phyloP scores from a whole-genome alignment of 2,888 invertebrate genomes.

The Hypselothyrea guttata region DNA sequence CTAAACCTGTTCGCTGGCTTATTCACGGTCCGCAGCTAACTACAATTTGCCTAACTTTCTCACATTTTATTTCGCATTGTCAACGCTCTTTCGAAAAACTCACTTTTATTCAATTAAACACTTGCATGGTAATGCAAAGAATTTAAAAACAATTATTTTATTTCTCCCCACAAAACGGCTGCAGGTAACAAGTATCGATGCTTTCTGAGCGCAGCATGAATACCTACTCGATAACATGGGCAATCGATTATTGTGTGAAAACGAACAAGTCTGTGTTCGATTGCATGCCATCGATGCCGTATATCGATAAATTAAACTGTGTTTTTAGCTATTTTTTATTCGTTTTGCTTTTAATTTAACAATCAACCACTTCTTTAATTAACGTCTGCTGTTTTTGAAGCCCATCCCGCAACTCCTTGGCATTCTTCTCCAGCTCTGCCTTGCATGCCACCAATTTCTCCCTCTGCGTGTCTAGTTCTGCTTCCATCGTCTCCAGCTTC shows the following conservation, averaged over 20 bases:
- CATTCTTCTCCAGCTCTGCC: constrained; percentile 70
- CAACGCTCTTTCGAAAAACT: constrained; percentile 18
- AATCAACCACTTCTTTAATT: constrained; percentile 49
- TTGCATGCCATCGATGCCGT: too few species aligned
- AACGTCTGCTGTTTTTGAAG: constrained; percentile 61
- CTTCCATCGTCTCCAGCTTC: constrained; percentile 69
- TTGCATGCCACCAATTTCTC: constrained; percentile 69
- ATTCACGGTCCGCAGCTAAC: constrained; percentile 42
- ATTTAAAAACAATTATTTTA: constrained; percentile 58
- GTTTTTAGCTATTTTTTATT: neutral
- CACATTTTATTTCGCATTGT: neutral
- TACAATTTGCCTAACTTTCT: constrained; percentile 2
- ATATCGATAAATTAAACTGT: constrained; percentile 31
- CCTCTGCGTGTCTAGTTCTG: constrained; percentile 66
- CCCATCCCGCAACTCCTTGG: constrained; percentile 68
- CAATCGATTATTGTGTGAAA: constrained; percentile 14
- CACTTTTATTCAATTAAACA: constrained; percentile 48
- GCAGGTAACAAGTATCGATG: constrained; percentile 55
- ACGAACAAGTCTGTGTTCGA: too few species aligned
- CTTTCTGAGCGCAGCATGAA: constrained; percentile 44
- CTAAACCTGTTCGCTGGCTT: constrained; percentile 73
- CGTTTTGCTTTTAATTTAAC: constrained; percentile 9
- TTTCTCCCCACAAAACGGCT: constrained; percentile 55
- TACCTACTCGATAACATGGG: constrained; percentile 43
- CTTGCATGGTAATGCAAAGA: constrained; percentile 50